These are phyloP conservation scores for Eidolon helvum DNA, from an alignment of 2,113 vertebrate genomes.

Conservation along the genomic window DNA sequence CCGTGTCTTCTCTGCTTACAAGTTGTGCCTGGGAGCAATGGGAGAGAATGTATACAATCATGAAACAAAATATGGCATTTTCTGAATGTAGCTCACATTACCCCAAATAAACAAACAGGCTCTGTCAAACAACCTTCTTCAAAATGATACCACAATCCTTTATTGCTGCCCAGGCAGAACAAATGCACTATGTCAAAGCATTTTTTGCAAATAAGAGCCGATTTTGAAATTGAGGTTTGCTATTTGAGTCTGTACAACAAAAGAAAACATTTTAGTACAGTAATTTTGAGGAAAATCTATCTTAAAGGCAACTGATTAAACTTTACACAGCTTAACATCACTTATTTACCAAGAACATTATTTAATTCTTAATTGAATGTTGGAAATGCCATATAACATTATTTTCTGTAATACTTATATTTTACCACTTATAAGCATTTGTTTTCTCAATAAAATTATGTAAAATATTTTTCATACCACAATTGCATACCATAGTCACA, in stretches of 20 bases:
- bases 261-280: constrained; percentile 89
- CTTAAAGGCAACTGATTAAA: constrained; percentile 84
- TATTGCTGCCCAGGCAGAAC: constrained; percentile 85
- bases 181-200: constrained; percentile 90
- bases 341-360: constrained; percentile 83
- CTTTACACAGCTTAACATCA: constrained; percentile 86
- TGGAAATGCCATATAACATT: constrained; percentile 81
- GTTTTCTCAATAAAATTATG: constrained; percentile 70
- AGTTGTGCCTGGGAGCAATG: constrained; percentile 88
- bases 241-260: constrained; percentile 87
- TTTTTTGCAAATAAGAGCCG: constrained; percentile 87
- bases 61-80: constrained; percentile 89
- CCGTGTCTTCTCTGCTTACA: constrained; percentile 87
- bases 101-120: constrained; percentile 88
- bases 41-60: constrained; percentile 89
- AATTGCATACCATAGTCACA: constrained; percentile 59
- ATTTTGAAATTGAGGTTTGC: constrained; percentile 88
- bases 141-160: constrained; percentile 88
- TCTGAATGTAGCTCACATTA: constrained; percentile 89
- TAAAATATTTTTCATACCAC: constrained; percentile 71
- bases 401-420: constrained; percentile 82
- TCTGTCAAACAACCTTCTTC: constrained; percentile 89
- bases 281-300: constrained; percentile 88
- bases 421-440: constrained; percentile 75
- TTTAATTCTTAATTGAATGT: constrained; percentile 82